Evolutionary conservation across 2,113 vertebrate genomes (phyloP).

Genomic region (Hyperoodon ampullatus): DNA sequence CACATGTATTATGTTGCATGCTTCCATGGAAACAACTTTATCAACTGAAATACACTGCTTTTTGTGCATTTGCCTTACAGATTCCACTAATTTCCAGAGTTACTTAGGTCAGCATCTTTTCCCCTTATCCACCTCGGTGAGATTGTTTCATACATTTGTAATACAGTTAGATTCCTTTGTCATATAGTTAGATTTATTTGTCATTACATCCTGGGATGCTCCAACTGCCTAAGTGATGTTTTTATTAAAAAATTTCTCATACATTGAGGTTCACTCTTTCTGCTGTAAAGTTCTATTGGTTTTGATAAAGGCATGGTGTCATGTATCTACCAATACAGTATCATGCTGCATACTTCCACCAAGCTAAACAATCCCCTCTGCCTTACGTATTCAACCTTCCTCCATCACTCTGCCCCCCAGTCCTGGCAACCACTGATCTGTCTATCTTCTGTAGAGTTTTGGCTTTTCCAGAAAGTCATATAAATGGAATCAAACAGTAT

Average conservation of each 20-base stretch:
- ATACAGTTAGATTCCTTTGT: background rate
- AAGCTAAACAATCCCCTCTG: background rate
- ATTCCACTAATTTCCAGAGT: background rate
- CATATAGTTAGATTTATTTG: background rate
- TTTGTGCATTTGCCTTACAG: background rate
- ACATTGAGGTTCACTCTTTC: background rate
- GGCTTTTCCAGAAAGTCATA: background rate
- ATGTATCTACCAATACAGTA: background rate
- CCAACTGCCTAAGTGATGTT: background rate
- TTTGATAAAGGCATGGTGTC: background rate
- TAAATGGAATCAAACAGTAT: background rate
- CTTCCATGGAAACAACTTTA: background rate
- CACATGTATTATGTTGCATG: background rate
- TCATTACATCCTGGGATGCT: background rate
- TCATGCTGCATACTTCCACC: background rate
- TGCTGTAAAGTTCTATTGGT: background rate
- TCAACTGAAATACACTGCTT: background rate
- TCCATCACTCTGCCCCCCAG: accelerated
- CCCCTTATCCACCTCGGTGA: background rate
- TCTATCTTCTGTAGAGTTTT: background rate
- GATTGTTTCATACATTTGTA: background rate
- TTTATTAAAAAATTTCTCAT: background rate
- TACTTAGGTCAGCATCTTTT: background rate
- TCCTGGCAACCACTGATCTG: background rate
- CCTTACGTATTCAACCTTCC: background rate